These are phyloP conservation scores for Hipposideros larvatus DNA, from an alignment of 2,797 vertebrate species.

Conservation along the genomic window DNA sequence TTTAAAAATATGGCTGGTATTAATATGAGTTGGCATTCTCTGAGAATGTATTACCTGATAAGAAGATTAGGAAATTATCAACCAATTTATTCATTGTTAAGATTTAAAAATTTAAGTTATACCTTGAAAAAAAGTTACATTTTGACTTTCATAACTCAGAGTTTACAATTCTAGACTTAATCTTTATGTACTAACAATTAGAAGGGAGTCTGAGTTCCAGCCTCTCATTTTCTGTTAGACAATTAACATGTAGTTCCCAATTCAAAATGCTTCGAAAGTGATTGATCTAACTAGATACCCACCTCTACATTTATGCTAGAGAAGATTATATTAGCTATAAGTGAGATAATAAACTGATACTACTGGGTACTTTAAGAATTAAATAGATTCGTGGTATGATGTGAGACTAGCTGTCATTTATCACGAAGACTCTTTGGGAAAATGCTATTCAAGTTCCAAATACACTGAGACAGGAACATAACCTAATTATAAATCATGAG, in stretches of 20 bases:
- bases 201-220: neutral
- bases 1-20: neutral
- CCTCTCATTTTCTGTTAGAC: neutral
- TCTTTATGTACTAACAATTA: constrained; percentile 33
- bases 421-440: constrained; percentile 50
- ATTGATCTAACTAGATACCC: neutral
- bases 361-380: neutral
- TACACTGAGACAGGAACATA: constrained; percentile 46
- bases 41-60: neutral
- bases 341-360: constrained; percentile 19
- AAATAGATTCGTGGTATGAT: neutral
- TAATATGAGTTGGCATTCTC: constrained; percentile 20
- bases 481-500: constrained; percentile 55
- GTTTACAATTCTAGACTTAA: constrained; percentile 31
- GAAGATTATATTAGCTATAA: constrained; percentile 4
- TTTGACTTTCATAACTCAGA: constrained; percentile 54
- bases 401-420: constrained; percentile 34
- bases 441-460: constrained; percentile 59
- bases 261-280: constrained; percentile 36
- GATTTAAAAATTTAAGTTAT: constrained; percentile 27
- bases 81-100: constrained; percentile 38
- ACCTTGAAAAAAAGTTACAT: constrained; percentile 28
- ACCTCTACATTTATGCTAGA: constrained; percentile 33
- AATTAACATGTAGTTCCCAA: neutral
- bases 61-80: constrained; percentile 32